Base-by-base conservation (phyloP, 2,888 invertebrate species). In the Chrysina gloriosa region DNA sequence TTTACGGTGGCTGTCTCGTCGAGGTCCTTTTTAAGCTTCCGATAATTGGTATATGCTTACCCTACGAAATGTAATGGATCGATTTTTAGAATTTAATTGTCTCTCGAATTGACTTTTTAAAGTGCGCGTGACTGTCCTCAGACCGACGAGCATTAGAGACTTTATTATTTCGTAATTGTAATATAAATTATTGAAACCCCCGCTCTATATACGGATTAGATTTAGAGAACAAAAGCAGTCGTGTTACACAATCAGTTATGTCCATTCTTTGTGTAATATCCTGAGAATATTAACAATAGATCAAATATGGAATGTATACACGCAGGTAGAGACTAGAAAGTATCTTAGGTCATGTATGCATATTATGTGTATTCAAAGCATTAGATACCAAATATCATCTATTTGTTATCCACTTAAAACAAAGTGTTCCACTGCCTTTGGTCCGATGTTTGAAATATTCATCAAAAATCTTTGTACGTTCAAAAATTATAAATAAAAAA, bases 221-320 rank as follows among this genome's bases (percentile, higher is more conserved):
- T 42, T 27, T 14, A 42, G 25, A 23, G 11, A 42, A 58, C 58
- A 58, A 58, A 58, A 42, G 58, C 11, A 14, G 25, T 16, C 27
- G 14, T 9, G 27, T 58, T 58, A 58, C 58, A 42, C 42, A 58
- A 58, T 52, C 52, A 14, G 11, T 52, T 29, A 52, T 52, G 52
- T 19, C 58, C 27, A 23, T 58, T 23, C 58, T 58, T 42, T 39
- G 25, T 42, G 58, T 58, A 58, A 58, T 58, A 58, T 25, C 58
- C 19, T 16, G 39, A 16, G 64, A 52, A 67, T 63, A 63, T 52
- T 67, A 67, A 67, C 67, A 54, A 63, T 67, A 63, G 63, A 61
- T 67, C 54, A 63, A 67, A 67, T 63, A 67, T 63, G 63, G 67
- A 50, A 64, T 67, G 63, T 63, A 39, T 34, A 67, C 42, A 56